Evolutionary conservation across 2,797 vertebrate genomes (phyloP).

Genomic region (Hyperoplus lanceolatus): DNA sequence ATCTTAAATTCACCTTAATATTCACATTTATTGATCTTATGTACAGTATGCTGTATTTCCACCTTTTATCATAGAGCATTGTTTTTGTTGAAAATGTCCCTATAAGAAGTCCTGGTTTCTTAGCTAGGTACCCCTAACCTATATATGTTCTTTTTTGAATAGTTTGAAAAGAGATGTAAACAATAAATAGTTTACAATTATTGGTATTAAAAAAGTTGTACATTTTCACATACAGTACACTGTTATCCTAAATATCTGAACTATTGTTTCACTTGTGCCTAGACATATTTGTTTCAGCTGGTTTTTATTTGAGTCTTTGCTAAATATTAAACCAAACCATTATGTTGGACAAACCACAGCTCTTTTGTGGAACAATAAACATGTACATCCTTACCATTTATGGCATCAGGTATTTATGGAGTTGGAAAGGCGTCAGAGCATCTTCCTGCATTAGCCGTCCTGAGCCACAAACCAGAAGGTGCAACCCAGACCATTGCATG

Average conservation of each 20-base stretch:
- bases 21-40: no score
- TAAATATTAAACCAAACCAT: not conserved
- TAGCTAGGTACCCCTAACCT: not conserved
- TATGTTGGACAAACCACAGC: not conserved
- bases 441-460: slow-evolving; percentile 92
- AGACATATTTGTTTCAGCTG: not conserved
- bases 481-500: slow-evolving; percentile 98
- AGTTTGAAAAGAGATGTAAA: not conserved
- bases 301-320: not conserved
- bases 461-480: slow-evolving; percentile 94
- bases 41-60: no score
- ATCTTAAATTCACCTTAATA: not conserved
- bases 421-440: slow-evolving; percentile 95
- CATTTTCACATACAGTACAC: not conserved
- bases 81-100: not conserved
- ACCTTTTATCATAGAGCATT: not conserved
- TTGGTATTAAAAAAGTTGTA: not conserved
- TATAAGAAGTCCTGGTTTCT: not conserved
- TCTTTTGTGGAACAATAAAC: not conserved
- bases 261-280: not conserved
- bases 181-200: not conserved
- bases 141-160: not conserved
- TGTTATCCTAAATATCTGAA: not conserved
- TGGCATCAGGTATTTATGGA: slow-evolving; percentile 92
- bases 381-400: not conserved